phyloP scores from a whole-genome alignment of 2,113 vertebrate genomes.

The Grantiella picta region DNA sequence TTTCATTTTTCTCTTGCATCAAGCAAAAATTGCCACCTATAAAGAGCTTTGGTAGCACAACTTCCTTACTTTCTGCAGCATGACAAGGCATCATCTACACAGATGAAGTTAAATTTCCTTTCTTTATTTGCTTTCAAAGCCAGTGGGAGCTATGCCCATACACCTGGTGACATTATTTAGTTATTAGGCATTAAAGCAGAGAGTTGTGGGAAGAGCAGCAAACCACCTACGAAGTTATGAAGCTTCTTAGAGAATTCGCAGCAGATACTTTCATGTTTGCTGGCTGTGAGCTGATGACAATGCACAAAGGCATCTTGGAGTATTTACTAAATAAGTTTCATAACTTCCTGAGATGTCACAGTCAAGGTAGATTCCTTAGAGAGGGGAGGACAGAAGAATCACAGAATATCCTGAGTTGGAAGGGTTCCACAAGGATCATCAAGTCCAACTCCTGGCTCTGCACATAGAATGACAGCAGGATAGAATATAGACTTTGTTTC shows the following conservation, averaged over 20 bases:
- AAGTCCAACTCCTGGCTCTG: background rate
- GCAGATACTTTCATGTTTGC: background rate
- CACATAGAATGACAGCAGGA: background rate
- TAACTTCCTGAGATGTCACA: background rate
- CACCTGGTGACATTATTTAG: background rate
- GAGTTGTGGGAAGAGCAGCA: background rate
- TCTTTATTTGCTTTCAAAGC: background rate
- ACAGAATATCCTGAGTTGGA: background rate
- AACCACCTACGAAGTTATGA: background rate
- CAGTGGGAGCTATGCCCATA: background rate
- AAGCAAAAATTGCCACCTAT: background rate
- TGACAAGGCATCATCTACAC: background rate
- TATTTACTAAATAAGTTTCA: background rate
- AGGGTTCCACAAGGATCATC: background rate
- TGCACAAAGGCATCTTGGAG: background rate
- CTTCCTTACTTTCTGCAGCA: background rate
- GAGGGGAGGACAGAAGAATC: background rate
- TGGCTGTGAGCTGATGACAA: background rate
- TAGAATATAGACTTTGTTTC: background rate
- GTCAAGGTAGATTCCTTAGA: background rate
- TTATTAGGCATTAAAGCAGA: background rate
- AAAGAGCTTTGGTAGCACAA: background rate
- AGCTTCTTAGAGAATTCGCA: background rate
- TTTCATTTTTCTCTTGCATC: conserved; percentile 17
- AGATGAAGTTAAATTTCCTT: background rate